Base-by-base conservation (phyloP, 2,113 vertebrate genomes). In the Lathamus discolor region DNA sequence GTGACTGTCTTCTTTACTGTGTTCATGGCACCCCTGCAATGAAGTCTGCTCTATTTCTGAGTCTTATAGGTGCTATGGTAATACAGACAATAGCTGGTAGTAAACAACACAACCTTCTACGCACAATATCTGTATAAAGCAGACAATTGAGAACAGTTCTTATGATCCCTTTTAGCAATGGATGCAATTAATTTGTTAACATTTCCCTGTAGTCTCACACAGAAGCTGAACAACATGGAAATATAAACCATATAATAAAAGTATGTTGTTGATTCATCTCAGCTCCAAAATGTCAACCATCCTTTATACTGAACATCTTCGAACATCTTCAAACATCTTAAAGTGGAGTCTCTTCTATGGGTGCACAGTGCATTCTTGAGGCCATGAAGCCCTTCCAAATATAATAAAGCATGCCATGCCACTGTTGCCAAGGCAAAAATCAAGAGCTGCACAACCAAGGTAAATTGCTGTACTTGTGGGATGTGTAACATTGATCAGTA, bases 161-260 rank as follows among this genome's bases (percentile, higher is more conserved):
- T 78, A 75, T 13, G 20, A 84, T 77, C 46, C 37, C 43, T 93
- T 94, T 94, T 63, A 92, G 72, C 31, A 67, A 49, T 70, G 72
- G 61, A 92, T 96, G 73, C 33, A 86, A 84, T 90, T 90, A 88
- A 86, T 86, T 93, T 92, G 68, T 73, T 88, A 86, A 63, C 63
- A 72, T 93, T 94, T 93, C 83, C 89, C 78, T 1, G 0, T 44
- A 91, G 86, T 68, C 89, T 87, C 70, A 87, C 86, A 59, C 76
- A 91, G 73, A 94, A 90, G 35, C 49, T 73, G 80, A 90, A 73
- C 35, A 68, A 72, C 48, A 20, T 55, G 13, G 64, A 95, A 93
- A 75, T 78, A 51, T 20, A 88, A 86, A 54, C 7, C 0, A 0
- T 64, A 54, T 90, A 78, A 92, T 78, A 88, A 88, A 81, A 0